Evolutionary conservation across 2,888 invertebrate genomes (phyloP).

Genomic region (Eupithecia centaureata): DNA sequence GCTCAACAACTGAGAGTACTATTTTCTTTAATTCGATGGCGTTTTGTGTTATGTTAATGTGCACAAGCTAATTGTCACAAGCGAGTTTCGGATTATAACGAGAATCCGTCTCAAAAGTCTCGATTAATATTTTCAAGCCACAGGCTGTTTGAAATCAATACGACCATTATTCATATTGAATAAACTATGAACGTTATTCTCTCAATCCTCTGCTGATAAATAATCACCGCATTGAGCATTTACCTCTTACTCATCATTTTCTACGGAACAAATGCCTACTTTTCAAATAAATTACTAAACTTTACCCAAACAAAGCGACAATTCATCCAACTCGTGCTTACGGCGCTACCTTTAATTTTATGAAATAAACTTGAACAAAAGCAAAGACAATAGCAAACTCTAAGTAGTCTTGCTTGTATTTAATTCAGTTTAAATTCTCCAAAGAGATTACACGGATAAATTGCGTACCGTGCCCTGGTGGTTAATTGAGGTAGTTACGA

Average conservation of each 20-base stretch:
- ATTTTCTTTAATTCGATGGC: conserved; percentile 1
- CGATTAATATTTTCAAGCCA: neutral
- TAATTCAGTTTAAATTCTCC: conserved; percentile 27
- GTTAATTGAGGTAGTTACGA: conserved; percentile 43
- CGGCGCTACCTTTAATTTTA: conserved; percentile 12
- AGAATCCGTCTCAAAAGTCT: neutral
- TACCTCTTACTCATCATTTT: neutral
- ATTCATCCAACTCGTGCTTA: conserved; percentile 12
- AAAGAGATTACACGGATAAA: conserved; percentile 27
- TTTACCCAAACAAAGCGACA: conserved; percentile 10
- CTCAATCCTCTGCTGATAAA: neutral
- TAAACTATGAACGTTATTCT: neutral
- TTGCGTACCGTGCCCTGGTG: conserved; percentile 23
- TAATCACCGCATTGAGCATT: neutral
- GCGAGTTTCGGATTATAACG: neutral
- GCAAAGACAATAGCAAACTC: conserved; percentile 22
- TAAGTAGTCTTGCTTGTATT: conserved; percentile 12
- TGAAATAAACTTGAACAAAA: conserved; percentile 25
- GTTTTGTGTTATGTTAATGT: conserved; percentile 4
- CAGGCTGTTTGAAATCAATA: too few relatives aligned
- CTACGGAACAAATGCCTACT: conserved; percentile 6
- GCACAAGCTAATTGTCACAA: neutral
- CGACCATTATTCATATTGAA: neutral
- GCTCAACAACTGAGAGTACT: conserved; percentile 3
- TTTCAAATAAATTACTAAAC: conserved; percentile 11